These are phyloP conservation scores for Dendrocincla fuliginosa DNA, from an alignment of 2,797 vertebrate genomes.

Conservation along the genomic window DNA sequence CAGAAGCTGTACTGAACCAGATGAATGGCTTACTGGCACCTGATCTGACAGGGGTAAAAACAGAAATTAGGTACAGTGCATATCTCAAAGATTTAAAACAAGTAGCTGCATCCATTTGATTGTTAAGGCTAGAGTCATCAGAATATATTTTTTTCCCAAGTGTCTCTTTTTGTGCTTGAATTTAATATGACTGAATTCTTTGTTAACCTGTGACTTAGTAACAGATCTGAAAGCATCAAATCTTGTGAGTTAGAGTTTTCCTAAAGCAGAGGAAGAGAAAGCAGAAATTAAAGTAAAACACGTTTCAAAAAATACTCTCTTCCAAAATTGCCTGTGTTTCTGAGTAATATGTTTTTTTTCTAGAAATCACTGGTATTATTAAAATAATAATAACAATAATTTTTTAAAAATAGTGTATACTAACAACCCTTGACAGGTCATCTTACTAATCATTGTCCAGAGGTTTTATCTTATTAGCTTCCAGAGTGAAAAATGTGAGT, in stretches of 20 bases:
- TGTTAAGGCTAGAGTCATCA: background rate
- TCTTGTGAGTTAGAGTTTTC: background rate
- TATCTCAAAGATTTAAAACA: background rate
- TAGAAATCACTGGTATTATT: background rate
- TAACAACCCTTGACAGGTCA: background rate
- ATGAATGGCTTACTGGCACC: background rate
- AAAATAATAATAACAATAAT: background rate
- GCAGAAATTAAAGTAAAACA: background rate
- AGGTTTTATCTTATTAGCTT: background rate
- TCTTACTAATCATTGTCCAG: background rate
- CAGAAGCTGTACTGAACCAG: background rate
- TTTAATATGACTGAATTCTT: background rate
- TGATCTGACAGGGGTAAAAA: background rate
- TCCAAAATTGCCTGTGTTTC: background rate
- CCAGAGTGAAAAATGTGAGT: background rate
- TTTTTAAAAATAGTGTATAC: background rate
- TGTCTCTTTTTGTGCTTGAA: background rate
- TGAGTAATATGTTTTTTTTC: background rate
- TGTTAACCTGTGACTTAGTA: background rate
- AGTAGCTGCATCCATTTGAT: background rate
- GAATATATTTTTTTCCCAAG: background rate
- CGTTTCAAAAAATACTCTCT: background rate
- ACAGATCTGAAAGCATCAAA: background rate
- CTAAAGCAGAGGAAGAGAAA: background rate
- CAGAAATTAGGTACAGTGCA: background rate